These are phyloP conservation scores for Folsomia manolachei DNA, from an alignment of 2,888 invertebrate species.

Conservation along the genomic window DNA sequence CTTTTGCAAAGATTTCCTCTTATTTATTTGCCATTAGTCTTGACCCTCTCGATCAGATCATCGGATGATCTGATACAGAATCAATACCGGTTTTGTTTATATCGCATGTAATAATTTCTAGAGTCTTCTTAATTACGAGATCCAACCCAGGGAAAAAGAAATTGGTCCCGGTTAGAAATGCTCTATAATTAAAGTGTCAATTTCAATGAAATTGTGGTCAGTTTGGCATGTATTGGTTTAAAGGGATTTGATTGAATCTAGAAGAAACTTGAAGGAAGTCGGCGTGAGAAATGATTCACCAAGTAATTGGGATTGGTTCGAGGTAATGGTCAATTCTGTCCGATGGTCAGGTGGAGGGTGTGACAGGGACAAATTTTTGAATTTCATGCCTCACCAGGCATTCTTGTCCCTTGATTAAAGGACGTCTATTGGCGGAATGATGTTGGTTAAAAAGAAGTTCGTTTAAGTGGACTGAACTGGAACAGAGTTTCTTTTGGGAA, in stretches of 20 bases:
- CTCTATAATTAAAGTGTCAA: not conserved
- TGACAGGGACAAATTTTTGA: slow-evolving; percentile 1
- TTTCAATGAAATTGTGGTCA: not conserved
- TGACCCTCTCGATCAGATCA: not conserved
- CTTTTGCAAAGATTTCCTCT: not conserved
- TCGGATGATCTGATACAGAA: not conserved
- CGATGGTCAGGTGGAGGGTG: not conserved
- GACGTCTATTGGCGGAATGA: too few species aligned
- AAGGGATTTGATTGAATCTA: not conserved
- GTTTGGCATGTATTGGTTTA: not conserved
- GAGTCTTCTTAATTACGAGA: not conserved
- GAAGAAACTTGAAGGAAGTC: not conserved
- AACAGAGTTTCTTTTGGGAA: too few species aligned
- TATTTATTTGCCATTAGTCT: slow-evolving; percentile 2
- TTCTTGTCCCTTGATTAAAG: not conserved
- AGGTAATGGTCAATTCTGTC: too few species aligned
- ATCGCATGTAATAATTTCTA: not conserved
- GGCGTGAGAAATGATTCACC: not conserved
- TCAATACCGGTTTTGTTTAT: not conserved
- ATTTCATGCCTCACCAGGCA: not conserved
- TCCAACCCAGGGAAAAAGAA: not conserved
- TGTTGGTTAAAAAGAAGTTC: not conserved
- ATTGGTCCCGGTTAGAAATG: not conserved
- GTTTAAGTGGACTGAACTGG: not conserved
- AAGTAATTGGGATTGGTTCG: not conserved